Base-by-base conservation (phyloP, 1,140 invertebrate species). In the Diploscapter pachys region DNA sequence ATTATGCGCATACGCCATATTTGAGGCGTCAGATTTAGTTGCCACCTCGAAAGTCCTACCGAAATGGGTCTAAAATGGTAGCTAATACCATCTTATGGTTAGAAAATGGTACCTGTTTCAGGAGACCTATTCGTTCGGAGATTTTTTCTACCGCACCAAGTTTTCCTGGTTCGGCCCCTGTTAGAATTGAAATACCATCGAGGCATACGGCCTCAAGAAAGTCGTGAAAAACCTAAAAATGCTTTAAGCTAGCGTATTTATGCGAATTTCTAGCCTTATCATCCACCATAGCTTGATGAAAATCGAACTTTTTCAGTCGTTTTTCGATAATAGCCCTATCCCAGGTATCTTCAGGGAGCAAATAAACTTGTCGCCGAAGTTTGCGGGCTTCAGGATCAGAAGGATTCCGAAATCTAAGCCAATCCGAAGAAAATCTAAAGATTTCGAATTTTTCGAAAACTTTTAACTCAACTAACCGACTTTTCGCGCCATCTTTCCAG, bases 1-100 rank as follows among this genome's bases (percentile, higher is more conserved):
- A n/a, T 72, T 62, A 31, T 66, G 73, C 3, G 82, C 82, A 73
- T 83, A 83, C 2, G 82, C 82, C 82, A 83, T 83, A 57, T 83
- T 83, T 51, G 76, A 77, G 2, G 82, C 82, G 67, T 82, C 80
- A 4, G 78, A 72, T 72, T 83, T 83, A 4, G 78, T 80, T 54
- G 67, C 70, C 8, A 83, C 82, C 77, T 82, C 81, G 63, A 82
- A 83, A 3, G 81, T 77, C 48, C 72, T 79, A 50, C 82, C 83
- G 55, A 57, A 79, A 79, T 6, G 4, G 62, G 2, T 56, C n/a
- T 5, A n/a, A 5, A 71, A 49, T 65, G 5, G 51, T 66, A n/a
- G n/a, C 48, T 9, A 64, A 11, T 6, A 49, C 8, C 31, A 67
- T 4, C 3, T 59, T 72, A 5, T 49, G 11, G n/a, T 31, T 71